These are phyloP conservation scores for Neoarius graeffei DNA, from an alignment of 2,113 vertebrate species.

Conservation along the genomic window DNA sequence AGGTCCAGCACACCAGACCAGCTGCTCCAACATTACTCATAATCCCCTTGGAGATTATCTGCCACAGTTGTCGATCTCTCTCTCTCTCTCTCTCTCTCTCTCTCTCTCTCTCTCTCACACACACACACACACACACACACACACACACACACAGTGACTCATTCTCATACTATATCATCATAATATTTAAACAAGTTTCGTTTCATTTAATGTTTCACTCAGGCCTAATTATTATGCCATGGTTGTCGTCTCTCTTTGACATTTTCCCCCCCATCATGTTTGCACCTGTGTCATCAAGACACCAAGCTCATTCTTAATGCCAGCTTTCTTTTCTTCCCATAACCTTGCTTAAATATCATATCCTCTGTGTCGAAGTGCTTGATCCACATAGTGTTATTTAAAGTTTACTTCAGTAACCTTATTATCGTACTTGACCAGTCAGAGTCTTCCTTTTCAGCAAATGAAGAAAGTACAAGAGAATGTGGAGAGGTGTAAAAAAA, in stretches of 20 bases:
- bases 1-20: slow-evolving; percentile 45
- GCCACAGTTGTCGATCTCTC: slow-evolving; percentile 18
- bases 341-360: slow-evolving; percentile 15
- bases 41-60: slow-evolving; percentile 40
- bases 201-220: background rate
- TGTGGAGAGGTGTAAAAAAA: background rate
- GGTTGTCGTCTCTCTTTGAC: background rate
- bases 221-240: background rate
- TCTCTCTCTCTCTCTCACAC: too few species aligned
- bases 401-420: slow-evolving; percentile 24
- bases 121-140: slow-evolving; percentile 21
- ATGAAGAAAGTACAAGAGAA: slow-evolving; percentile 11
- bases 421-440: slow-evolving; percentile 23
- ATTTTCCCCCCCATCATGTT: slow-evolving; percentile 9
- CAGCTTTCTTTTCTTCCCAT: background rate
- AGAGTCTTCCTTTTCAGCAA: background rate
- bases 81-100: too few species aligned
- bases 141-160: slow-evolving; percentile 6
- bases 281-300: slow-evolving; percentile 22
- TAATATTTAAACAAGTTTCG: background rate
- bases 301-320: slow-evolving; percentile 34
- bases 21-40: slow-evolving; percentile 48
- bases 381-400: slow-evolving; percentile 20
- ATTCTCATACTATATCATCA: background rate
- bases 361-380: background rate